Conservation (phyloP, 2,113 vertebrate genomes). For the Neolamprologus sp. region DNA sequence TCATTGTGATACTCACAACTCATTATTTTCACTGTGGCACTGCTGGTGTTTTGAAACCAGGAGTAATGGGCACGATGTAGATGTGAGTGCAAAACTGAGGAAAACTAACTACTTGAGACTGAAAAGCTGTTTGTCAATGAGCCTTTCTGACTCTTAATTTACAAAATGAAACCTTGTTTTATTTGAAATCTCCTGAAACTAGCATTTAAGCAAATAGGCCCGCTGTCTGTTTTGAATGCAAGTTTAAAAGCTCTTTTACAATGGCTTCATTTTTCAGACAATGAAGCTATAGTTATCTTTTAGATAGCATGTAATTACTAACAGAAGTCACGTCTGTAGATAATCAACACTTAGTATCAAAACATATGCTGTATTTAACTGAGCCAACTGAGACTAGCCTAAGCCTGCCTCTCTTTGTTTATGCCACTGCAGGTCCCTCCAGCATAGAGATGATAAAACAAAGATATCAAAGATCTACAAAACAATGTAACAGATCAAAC, state of each 20-base stretch:
- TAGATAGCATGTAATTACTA: not conserved
- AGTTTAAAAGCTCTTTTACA: not conserved
- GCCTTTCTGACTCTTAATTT: not conserved
- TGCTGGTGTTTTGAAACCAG: not conserved
- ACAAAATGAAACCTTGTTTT: not conserved
- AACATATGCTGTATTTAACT: not conserved
- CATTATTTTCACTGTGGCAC: not conserved
- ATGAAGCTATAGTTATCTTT: not conserved
- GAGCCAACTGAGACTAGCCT: not conserved
- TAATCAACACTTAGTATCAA: not conserved
- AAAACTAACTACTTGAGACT: not conserved
- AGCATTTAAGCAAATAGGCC: not conserved
- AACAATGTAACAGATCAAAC: not conserved
- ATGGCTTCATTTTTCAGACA: not conserved
- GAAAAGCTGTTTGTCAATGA: not conserved
- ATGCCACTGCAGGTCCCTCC: not conserved
- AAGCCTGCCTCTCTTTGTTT: not conserved
- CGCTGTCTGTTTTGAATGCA: not conserved
- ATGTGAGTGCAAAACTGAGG: not conserved
- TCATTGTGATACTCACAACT: not conserved
- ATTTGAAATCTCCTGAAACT: not conserved
- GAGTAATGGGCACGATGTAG: not conserved
- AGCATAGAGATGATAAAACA: not conserved
- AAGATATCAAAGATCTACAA: not conserved
- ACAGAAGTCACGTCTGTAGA: not conserved